Evolutionary conservation across 2,888 invertebrate species (phyloP).

Genomic region (Phrixothrix hirtus): DNA sequence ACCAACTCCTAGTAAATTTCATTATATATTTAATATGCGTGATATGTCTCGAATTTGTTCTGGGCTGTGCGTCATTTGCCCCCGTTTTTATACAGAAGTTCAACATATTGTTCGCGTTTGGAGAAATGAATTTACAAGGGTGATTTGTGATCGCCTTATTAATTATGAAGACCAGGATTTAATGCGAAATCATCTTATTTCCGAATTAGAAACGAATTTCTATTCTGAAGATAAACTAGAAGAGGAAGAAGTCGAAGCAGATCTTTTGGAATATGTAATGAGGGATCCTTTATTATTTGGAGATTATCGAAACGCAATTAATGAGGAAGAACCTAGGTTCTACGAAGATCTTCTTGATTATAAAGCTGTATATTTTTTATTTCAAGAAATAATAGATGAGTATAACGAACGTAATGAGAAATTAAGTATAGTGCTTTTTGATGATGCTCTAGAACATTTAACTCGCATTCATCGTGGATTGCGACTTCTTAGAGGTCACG

Average conservation of each 20-base stretch:
- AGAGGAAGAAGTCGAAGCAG: slow-evolving; percentile 54
- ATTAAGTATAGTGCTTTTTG: slow-evolving; percentile 83
- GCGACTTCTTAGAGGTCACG: slow-evolving; percentile 82
- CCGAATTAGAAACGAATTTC: slow-evolving; percentile 49
- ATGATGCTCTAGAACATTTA: slow-evolving; percentile 89
- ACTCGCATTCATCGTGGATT: slow-evolving; percentile 85
- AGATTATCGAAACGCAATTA: slow-evolving; percentile 83
- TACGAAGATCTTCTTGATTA: slow-evolving; percentile 92
- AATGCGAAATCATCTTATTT: slow-evolving; percentile 64
- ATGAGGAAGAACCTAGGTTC: slow-evolving; percentile 75
- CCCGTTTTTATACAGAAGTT: slow-evolving; percentile 68
- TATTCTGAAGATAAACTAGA: slow-evolving; percentile 47
- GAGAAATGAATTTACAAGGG: slow-evolving; percentile 87
- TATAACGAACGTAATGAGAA: slow-evolving; percentile 77
- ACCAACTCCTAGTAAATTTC: slow-evolving; percentile 91
- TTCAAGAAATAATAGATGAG: slow-evolving; percentile 87
- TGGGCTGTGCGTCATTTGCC: slow-evolving; percentile 77
- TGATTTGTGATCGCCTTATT: slow-evolving; percentile 86
- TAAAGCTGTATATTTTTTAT: slow-evolving; percentile 83
- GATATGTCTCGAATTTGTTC: slow-evolving; percentile 82
- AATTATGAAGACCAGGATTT: slow-evolving; percentile 66
- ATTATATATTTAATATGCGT: slow-evolving; percentile 91
- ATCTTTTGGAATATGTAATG: slow-evolving; percentile 68
- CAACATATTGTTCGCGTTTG: slow-evolving; percentile 81
- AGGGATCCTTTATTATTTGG: slow-evolving; percentile 86